A percentile compares a stretch with the other conserved stretches of the same genome.
phyloP scores from a whole-genome alignment of 2,888 invertebrate species.

The Xiphydria camelus region DNA sequence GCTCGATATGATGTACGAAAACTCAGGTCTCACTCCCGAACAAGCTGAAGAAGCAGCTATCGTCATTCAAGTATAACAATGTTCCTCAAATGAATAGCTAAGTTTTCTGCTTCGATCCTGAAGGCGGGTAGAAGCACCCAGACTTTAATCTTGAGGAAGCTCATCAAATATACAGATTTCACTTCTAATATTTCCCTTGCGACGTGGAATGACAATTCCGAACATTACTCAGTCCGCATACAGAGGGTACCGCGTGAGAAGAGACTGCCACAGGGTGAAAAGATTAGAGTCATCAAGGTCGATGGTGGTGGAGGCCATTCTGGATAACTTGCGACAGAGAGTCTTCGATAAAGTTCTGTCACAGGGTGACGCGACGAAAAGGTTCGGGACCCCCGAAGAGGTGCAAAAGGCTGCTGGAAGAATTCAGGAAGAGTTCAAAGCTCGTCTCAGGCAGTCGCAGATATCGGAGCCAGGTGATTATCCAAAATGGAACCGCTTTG shows the following conservation, averaged over 20 bases:
- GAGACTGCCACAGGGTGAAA: slow-evolving; percentile 11
- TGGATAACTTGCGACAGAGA: slow-evolving; percentile 31
- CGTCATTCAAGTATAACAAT: slow-evolving; percentile 40
- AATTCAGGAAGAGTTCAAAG: slow-evolving; percentile 32
- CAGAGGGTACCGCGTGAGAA: slow-evolving; percentile 24
- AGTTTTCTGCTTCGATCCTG: too few species aligned
- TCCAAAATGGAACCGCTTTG: too few species aligned
- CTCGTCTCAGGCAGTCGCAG: slow-evolving; percentile 26
- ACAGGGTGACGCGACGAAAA: slow-evolving; percentile 29
- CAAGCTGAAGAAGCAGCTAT: slow-evolving; percentile 39
- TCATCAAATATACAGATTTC: too few species aligned
- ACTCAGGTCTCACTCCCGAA: slow-evolving; percentile 31
- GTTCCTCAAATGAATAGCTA: too few species aligned
- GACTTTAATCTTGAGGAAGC: too few species aligned
- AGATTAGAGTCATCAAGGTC: slow-evolving; percentile 21
- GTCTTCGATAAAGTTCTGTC: slow-evolving; percentile 32
- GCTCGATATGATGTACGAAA: slow-evolving; percentile 42
- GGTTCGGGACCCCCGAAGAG: slow-evolving; percentile 29
- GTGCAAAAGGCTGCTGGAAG: slow-evolving; percentile 24
- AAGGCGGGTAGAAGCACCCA: too few species aligned
- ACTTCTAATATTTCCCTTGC: background rate
- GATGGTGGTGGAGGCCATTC: slow-evolving; percentile 30
- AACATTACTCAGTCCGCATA: slow-evolving; percentile 33
- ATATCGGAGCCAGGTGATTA: too few species aligned
- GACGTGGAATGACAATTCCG: too few species aligned